Base-by-base conservation (phyloP, 2,888 invertebrate genomes). In the Drosophila bunnanda region DNA sequence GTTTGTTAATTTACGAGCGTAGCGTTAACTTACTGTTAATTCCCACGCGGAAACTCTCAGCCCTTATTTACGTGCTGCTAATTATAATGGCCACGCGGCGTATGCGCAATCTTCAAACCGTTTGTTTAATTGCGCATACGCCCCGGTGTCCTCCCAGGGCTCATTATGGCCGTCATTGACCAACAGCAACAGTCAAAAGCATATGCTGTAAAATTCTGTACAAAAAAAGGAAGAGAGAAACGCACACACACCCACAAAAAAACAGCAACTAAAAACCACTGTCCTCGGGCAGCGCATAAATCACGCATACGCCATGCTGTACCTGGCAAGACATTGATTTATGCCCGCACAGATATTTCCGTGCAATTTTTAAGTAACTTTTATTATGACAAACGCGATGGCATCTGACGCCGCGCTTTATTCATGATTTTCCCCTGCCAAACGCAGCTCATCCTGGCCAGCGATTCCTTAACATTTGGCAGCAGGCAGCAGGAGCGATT, bases 321-420 rank as follows among this genome's bases (percentile, higher is more conserved):
- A 70, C 71, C 71, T 70, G 53, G 52, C 48, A 64, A 75, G 62
- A 50, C 67, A 84, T 81, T 83, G 84, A 83, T 83, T 87, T 83
- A 81, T 87, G 82, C 61, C 43, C 75, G 67, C 56, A 44, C 41
- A 75, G 81, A 83, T 83, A 80, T 64, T 72, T 78, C 66, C 58
- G 66, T 73, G 60, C 81, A 76, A 73, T 75, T 86, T 83, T 86
- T 77, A 83, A 83, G 79, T 81, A 83, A 83, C 79, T 77, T 83
- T 83, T 83, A 83, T 83, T 86, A 83, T 86, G 87, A 86, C 82
- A 83, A 83, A 86, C 83, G 75, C 67, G 64, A 43, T 46, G 60
- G 81, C 64, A 57, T 52, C 43, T 60, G 46, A 38, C 38, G 30
- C 38, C 22, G 12, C 20, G 53, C 36, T 62, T 58, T 61, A 52